Evolutionary conservation across 2,113 vertebrate genomes (phyloP), one percentile per base, ranked within the genome.

Genomic region (Tringa solitaria): DNA sequence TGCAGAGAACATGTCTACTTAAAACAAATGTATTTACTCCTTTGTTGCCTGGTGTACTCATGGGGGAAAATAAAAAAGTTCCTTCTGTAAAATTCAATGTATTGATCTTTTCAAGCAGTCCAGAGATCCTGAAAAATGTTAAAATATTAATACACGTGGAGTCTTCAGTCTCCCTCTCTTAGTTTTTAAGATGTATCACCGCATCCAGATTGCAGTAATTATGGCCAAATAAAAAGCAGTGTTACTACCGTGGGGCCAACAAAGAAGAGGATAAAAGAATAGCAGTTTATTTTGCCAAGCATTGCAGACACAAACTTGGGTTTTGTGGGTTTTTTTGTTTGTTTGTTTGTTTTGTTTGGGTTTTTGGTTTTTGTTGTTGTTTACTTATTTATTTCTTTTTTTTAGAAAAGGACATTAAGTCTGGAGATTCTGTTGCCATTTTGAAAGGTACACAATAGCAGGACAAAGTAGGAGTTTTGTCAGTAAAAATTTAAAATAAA

Each of bases 181-280:
- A 75, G 6, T 60, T 70, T 86, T 35, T 48, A 84, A 69, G 43
- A 26, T 26, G 16, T 35, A 35, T 75, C 24, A 15, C 13, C 1
- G 3, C 11, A 45, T 86, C 20, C 86, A n/a, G n/a, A 30, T 18
- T 67, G 33, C 37, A 54, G 70, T 96, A 94, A 96, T 90, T 96
- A 95, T 84, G 50, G 87, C 84, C 27, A 90, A 83, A 95, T 85
- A 89, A 87, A 84, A 92, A 92, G 65, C 50, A 59, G n/a, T 60
- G 56, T 18, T 75, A 39, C 14, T 91, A 68, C 54, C 46, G 86
- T 39, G 30, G 45, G 18, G 17, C 24, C 43, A 88, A 72, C 35
- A 91, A 76, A 59, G 53, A 57, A 45, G 68, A 91, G 8, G n/a
- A 54, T 11, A 39, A 68, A 82, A 82, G 5, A 45, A n/a, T 5